Evolutionary conservation across 2,797 vertebrate species (phyloP).

Genomic region (Aulostomus chinensis): DNA sequence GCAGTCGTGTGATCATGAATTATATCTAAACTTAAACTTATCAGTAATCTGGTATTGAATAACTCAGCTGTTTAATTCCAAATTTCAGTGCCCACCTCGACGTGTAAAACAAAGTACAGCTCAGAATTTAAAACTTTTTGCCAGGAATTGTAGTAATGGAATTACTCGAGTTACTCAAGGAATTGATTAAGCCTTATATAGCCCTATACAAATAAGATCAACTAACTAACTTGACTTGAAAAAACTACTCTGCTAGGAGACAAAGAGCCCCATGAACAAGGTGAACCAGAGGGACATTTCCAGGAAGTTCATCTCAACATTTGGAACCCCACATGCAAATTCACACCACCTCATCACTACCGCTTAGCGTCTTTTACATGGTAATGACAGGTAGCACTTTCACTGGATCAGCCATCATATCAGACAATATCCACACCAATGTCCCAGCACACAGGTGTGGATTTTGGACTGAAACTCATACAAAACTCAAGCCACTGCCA

Average conservation of each 20-base stretch:
- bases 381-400: slow-evolving; percentile 18
- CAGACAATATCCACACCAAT: slow-evolving; percentile 38
- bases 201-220: too few species aligned
- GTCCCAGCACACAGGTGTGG: slow-evolving; percentile 8
- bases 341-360: slow-evolving; percentile 17
- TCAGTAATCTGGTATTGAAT: too few species aligned
- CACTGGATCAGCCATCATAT: slow-evolving; percentile 5
- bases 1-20: too few species aligned
- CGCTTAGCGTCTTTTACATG: slow-evolving; percentile 42
- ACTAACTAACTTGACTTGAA: too few species aligned
- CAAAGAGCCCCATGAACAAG: slow-evolving; percentile 33
- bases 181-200: too few species aligned
- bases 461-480: slow-evolving; percentile 44
- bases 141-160: too few species aligned
- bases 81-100: too few species aligned
- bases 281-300: slow-evolving; percentile 23
- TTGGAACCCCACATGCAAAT: slow-evolving; percentile 9
- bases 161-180: too few species aligned
- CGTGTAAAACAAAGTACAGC: too few species aligned
- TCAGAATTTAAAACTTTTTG: too few species aligned
- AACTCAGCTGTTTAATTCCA: too few species aligned
- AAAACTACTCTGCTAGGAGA: not conserved
- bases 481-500: slow-evolving; percentile 21
- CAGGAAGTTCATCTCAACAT: slow-evolving; percentile 25
- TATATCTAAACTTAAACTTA: too few species aligned